Percentiles rank a stretch among this genome's conserved stretches.
Evolutionary conservation across 2,888 invertebrate genomes (phyloP).

Genomic region (Dolichomitus sp.): DNA sequence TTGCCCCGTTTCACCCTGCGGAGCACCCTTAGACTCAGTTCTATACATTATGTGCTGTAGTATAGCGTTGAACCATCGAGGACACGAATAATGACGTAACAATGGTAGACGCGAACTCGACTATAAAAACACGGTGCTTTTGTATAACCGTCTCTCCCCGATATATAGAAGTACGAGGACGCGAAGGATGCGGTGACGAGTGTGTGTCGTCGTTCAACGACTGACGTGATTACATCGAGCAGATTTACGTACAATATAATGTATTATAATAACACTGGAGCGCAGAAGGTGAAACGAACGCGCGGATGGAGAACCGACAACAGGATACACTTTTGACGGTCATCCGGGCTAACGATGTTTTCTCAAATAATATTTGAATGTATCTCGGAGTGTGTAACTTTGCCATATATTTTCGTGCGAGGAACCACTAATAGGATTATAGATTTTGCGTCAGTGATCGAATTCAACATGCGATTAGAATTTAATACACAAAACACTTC

Average conservation of each 20-base stretch:
- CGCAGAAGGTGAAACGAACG: constrained; percentile 44
- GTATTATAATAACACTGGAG: constrained; percentile 48
- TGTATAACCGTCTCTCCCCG: constrained; percentile 73
- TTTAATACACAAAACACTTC: background rate
- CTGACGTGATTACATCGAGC: constrained; percentile 60
- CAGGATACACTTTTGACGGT: constrained; percentile 77
- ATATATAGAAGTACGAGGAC: constrained; percentile 48
- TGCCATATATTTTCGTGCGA: constrained; percentile 22
- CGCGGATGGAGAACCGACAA: constrained; percentile 45
- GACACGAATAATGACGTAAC: constrained; percentile 85
- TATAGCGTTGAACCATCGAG: constrained; percentile 48
- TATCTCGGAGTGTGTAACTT: constrained; percentile 66
- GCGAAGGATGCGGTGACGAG: constrained; percentile 33
- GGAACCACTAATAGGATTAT: constrained; percentile 15
- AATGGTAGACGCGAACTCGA: constrained; percentile 80
- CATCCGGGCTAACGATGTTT: constrained; percentile 85
- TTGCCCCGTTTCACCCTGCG: constrained; percentile 37
- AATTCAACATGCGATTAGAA: background rate
- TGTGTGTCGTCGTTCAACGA: constrained; percentile 46
- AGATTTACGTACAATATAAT: constrained; percentile 53
- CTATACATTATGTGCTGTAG: constrained; percentile 13
- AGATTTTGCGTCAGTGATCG: constrained; percentile 7
- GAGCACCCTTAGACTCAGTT: constrained; percentile 10
- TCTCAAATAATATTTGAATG: constrained; percentile 84
- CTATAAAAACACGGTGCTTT: constrained; percentile 82